A percentile compares a stretch with the other conserved stretches of the same genome.
Evolutionary conservation across 2,797 vertebrate species (phyloP).

Genomic region (Clarias laeviceps): DNA sequence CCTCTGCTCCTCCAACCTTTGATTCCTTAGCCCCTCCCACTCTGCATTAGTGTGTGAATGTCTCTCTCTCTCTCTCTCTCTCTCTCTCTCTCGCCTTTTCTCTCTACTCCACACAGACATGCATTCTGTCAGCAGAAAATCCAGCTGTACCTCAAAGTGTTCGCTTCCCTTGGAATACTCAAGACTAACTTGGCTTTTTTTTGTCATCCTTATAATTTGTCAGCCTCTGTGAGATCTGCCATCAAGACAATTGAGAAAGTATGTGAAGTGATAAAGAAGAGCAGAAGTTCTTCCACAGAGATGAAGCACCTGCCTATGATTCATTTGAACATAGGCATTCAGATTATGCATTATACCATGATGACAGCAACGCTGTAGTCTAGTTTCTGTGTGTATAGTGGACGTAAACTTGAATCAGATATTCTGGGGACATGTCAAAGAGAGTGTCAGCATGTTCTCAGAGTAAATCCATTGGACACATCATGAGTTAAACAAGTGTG

Average conservation of each 20-base stretch:
- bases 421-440: conserved; percentile 23
- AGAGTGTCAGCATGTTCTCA: conserved; percentile 30
- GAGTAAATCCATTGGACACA: conserved; percentile 58
- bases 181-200: conserved; percentile 41
- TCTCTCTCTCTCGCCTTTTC: conserved; percentile 6
- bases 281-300: conserved; percentile 61
- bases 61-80: conserved; percentile 39
- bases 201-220: conserved; percentile 22
- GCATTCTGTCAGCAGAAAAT: conserved; percentile 58
- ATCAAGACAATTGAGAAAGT: conserved; percentile 50
- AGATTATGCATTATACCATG: conserved; percentile 7
- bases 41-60: conserved; percentile 28
- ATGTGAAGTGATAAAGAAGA: conserved; percentile 52
- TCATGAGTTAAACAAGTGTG: conserved; percentile 44
- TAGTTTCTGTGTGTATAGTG: not conserved
- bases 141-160: conserved; percentile 61
- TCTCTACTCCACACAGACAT: conserved; percentile 38
- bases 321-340: conserved; percentile 30
- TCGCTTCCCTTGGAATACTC: conserved; percentile 48
- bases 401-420: conserved; percentile 12
- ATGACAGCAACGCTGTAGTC: conserved; percentile 9
- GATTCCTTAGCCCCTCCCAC: conserved; percentile 38
- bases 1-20: conserved; percentile 34
- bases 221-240: conserved; percentile 42
- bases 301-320: conserved; percentile 46